Percentiles rank a stretch among this genome's conserved stretches.
Evolutionary conservation across 2,888 invertebrate species (phyloP).

Genomic region (Calameuta idolon): DNA sequence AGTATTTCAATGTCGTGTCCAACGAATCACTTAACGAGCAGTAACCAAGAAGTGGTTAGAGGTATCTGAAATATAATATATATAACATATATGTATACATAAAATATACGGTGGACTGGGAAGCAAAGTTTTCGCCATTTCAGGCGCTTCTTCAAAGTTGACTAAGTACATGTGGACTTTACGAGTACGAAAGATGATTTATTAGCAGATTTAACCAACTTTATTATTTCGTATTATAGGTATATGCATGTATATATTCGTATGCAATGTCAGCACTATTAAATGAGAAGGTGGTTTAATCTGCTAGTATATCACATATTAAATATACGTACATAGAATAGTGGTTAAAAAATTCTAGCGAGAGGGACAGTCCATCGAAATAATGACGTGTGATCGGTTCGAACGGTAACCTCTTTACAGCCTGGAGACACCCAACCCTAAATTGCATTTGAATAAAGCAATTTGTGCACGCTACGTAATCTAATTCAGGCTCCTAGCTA

Average conservation of each 20-base stretch:
- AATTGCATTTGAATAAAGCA: slow-evolving; percentile 65
- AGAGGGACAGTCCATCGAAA: not conserved
- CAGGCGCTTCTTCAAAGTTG: not conserved
- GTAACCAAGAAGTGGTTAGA: too few relatives aligned
- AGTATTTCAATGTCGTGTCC: not conserved
- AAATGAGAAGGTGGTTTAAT: not conserved
- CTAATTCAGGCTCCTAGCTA: slow-evolving; percentile 55
- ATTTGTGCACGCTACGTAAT: slow-evolving; percentile 62
- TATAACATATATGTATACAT: not conserved
- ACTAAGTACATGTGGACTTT: not conserved
- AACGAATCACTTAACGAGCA: not conserved
- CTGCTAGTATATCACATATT: not conserved
- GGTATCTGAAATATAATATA: too few relatives aligned
- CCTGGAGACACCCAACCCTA: slow-evolving; percentile 34
- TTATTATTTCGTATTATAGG: not conserved
- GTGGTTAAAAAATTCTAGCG: not conserved
- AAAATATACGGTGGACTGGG: not conserved
- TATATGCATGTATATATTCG: not conserved
- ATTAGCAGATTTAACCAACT: not conserved
- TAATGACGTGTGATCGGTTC: not conserved
- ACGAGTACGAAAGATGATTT: not conserved
- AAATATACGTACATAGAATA: not conserved
- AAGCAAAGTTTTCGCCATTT: not conserved
- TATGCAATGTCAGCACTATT: not conserved
- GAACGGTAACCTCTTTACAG: slow-evolving; percentile 1